Evolutionary conservation across 2,888 invertebrate species (phyloP), one percentile per base, ranked within the genome.

Genomic region (Brachyopa scutellaris): DNA sequence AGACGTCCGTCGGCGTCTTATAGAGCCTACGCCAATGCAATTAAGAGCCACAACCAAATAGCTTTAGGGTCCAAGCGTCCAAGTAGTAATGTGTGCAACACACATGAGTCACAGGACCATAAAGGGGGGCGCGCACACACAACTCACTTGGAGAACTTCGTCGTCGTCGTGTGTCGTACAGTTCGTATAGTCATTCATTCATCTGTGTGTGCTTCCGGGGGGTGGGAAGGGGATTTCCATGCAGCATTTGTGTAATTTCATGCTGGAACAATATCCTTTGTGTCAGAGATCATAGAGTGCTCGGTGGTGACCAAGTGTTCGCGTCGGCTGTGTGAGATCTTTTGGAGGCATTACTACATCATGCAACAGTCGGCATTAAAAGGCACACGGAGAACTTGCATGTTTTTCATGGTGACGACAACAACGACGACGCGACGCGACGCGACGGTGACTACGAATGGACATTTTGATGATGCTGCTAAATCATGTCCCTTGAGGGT

Each of bases 401-500:
- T 45, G 67, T 67, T 73, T 67, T 74, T 40, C 67, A 64, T 70
- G 64, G 69, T 61, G 66, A 57, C 62, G 62, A 64, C 59, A 13
- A 61, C 49, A 29, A 26, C 19, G 49, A 6, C 23, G 13, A 49
- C 40, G 26, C n/a, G 26, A 26, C 26, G 26, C 26, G 26, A 42
- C n/a, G 57, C 49, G 17, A 42, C 61, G 21, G 26, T n/a, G n/a
- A n/a, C n/a, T n/a, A 62, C 33, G 40, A 64, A 67, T 76, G 69
- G 57, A 76, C 69, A 59, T 74, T 70, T 69, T 57, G 69, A 76
- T 76, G 76, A 70, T 72, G 70, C 69, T 69, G 76, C 82, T 82
- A 77, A 82, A 82, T 82, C 57, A 82, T 82, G 82, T 82, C 82
- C 82, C 82, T 77, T 66, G 82, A 72, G 82, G 82, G 77, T 72